Conservation (phyloP, 2,113 vertebrate genomes). For the Peromyscus leucopus region DNA sequence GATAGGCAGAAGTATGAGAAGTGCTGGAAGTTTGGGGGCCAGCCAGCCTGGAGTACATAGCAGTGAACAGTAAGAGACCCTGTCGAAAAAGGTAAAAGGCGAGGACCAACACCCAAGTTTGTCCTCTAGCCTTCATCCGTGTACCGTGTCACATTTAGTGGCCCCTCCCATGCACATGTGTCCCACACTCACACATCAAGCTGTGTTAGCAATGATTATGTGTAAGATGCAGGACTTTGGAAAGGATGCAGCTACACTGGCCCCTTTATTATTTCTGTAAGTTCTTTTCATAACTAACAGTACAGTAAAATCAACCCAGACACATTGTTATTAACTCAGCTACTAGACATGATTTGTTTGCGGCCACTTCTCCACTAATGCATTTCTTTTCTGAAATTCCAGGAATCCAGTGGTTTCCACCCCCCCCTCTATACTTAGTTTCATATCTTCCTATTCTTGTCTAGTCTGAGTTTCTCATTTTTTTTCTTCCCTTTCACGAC, state of each 20-base stretch:
- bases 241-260: background rate
- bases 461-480: background rate
- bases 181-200: background rate
- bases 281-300: background rate
- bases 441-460: slow-evolving; percentile 26
- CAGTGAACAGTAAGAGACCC: background rate
- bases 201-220: background rate
- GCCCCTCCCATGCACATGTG: background rate
- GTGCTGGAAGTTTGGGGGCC: too few species aligned
- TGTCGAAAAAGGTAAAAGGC: background rate
- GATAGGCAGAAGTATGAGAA: background rate
- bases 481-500: background rate
- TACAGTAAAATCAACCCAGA: background rate
- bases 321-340: background rate
- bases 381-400: background rate
- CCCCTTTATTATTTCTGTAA: background rate
- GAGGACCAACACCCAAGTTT: background rate
- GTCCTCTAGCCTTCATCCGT: background rate
- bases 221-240: background rate
- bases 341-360: background rate
- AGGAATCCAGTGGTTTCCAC: background rate
- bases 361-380: background rate
- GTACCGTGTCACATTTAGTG: too few species aligned
- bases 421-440: background rate
- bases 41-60: background rate